Conservation (phyloP, 2,888 invertebrate species). For the Operophtera brumata region DNA sequence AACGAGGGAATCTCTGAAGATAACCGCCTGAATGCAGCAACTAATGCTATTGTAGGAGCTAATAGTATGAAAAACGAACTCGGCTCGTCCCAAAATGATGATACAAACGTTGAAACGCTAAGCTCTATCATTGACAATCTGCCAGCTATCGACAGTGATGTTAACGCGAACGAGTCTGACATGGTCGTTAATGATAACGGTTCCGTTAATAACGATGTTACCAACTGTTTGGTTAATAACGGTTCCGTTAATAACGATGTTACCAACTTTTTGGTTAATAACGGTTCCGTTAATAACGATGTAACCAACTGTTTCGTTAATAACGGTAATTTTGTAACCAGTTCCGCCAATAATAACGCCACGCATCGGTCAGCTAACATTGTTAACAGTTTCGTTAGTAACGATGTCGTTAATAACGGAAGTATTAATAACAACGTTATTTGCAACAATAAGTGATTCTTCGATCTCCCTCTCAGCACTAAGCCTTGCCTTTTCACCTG, state of each 20-base stretch:
- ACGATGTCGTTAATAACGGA: background rate
- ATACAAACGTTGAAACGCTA: constrained; percentile 40
- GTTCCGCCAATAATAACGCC: background rate
- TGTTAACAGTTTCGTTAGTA: background rate
- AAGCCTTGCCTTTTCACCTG: constrained; percentile 30
- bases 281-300: constrained; percentile 6
- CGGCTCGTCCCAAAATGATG: constrained; percentile 27
- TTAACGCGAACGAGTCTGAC: constrained; percentile 60
- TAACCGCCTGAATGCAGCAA: constrained; percentile 24
- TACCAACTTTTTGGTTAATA: background rate
- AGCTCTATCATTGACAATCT: constrained; percentile 65
- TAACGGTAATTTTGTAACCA: background rate
- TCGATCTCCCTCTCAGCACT: constrained; percentile 29
- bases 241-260: no score
- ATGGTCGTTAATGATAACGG: constrained; percentile 1
- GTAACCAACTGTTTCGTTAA: background rate
- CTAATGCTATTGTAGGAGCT: constrained; percentile 20
- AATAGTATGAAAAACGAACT: constrained; percentile 20
- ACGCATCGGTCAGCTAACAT: background rate
- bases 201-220: no score
- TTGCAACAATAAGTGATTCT: constrained; percentile 19
- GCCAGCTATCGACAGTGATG: constrained; percentile 69
- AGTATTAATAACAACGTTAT: constrained; percentile 16
- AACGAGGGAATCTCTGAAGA: constrained; percentile 1
- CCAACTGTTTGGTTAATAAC: background rate